Evolutionary conservation across 23 tunicate species (phyloP), one percentile per base, ranked within the genome.

Genomic region (Diplosoma virens): DNA sequence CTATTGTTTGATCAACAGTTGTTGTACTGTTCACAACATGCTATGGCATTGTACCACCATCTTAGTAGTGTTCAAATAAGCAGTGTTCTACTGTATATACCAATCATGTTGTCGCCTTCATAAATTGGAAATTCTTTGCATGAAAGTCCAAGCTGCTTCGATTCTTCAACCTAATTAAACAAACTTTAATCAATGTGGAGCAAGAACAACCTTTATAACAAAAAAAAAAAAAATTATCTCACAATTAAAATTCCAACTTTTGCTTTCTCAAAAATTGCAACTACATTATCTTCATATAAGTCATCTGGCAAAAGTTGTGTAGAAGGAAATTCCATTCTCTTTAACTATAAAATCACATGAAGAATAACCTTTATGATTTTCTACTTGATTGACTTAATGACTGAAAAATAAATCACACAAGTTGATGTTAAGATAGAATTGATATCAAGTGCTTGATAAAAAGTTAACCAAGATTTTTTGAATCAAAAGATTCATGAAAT

Each of bases 51-150:
- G 11, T 45, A 16, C 52, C 52, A 11, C 17, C 65, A 6, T n/a
- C 7, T 17, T 58, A 14, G 7, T 17, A 58, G 9, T 65, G 6
- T 37, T 37, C 1, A 0, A 25, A 59, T 0, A 37, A 28, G 14
- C 33, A 20, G n/a, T n/a, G n/a, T n/a, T n/a, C n/a, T n/a, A n/a
- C n/a, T n/a, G 9, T 34, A 59, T 84, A 0, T 3, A 85, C 91
- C 91, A 1, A 86, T 74, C 0, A 75, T 65, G 66, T 86, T 86
- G 11, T 86, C 85, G 18, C 93, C 93, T 59, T 66, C 71, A 50
- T 60, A 80, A 24, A 86, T 74, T 32, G 85, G 77, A 54, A 48
- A 72, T 58, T 78, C 84, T 16, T 17, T 9, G 24, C 27, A 22
- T n/a, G 31, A n/a, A 0, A 78, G 50, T 18, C 76, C 76, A 3